These are phyloP conservation scores for Gymnoscopelus braueri DNA, from an alignment of 2,797 vertebrate genomes.

Conservation along the genomic window DNA sequence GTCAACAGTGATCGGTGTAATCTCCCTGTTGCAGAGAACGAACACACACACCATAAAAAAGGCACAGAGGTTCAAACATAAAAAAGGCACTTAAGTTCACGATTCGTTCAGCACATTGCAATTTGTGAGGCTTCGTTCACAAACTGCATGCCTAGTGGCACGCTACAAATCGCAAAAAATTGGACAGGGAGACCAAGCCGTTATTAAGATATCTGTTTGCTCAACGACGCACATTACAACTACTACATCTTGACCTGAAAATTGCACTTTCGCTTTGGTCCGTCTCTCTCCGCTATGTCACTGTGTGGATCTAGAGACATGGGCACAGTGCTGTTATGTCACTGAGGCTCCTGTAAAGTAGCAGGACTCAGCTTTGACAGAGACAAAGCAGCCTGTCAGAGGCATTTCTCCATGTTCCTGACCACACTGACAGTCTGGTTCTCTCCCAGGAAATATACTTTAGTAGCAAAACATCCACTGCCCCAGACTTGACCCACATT, in stretches of 20 bases:
- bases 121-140: no score
- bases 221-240: no score
- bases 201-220: background rate
- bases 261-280: background rate
- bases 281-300: background rate
- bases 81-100: background rate
- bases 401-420: constrained; percentile 26
- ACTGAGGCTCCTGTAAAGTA: no score
- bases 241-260: no score
- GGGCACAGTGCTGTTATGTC: no score
- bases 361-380: background rate
- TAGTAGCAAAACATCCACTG: constrained; percentile 27
- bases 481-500: constrained; percentile 29
- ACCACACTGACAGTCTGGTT: constrained; percentile 13
- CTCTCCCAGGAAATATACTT: constrained; percentile 54
- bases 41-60: background rate
- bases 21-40: background rate
- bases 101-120: no score
- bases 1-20: no score
- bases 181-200: no score
- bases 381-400: background rate
- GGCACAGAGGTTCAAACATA: background rate
- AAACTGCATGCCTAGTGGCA: background rate
- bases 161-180: no score
- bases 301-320: no score